Percentiles rank a stretch among this genome's conserved stretches.
phyloP scores from a whole-genome alignment of 1,140 invertebrate species.

The Drosophila neocordata region DNA sequence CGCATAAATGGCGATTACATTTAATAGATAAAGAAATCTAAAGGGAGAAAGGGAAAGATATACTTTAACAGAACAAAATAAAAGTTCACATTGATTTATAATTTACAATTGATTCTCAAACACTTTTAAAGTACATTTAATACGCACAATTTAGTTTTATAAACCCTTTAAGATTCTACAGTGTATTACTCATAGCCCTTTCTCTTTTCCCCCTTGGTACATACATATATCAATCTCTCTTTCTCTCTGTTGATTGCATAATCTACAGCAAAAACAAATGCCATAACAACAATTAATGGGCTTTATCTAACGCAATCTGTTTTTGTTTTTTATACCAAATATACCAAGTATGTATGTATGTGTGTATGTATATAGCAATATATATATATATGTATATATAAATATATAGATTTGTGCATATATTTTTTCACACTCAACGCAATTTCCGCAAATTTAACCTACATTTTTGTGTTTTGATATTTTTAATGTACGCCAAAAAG shows the following conservation, averaged over 20 bases:
- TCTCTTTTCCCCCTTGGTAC: neutral
- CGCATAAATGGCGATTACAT: constrained; percentile 39
- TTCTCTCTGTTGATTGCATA: constrained; percentile 43
- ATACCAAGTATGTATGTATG: neutral
- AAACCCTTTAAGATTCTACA: neutral
- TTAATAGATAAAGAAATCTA: neutral
- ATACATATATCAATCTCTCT: neutral
- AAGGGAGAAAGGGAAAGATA: too few relatives aligned
- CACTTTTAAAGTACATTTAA: neutral
- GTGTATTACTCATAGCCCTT: constrained; percentile 9
- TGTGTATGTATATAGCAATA: constrained; percentile 37
- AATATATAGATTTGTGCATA: constrained; percentile 19
- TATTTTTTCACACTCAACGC: constrained; percentile 53
- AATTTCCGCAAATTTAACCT: constrained; percentile 81
- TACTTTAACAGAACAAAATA: too few relatives aligned
- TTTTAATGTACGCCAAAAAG: constrained; percentile 4
- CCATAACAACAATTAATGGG: constrained; percentile 50
- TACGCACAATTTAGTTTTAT: too few relatives aligned
- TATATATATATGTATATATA: constrained; percentile 13
- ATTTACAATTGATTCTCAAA: too few relatives aligned
- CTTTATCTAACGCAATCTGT: constrained; percentile 70
- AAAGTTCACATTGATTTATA: too few relatives aligned
- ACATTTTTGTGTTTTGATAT: constrained; percentile 56
- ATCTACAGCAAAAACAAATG: constrained; percentile 24
- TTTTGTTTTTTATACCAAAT: constrained; percentile 29